These are phyloP conservation scores for Thelaira solivaga DNA, from an alignment of 2,888 invertebrate species.

Conservation along the genomic window DNA sequence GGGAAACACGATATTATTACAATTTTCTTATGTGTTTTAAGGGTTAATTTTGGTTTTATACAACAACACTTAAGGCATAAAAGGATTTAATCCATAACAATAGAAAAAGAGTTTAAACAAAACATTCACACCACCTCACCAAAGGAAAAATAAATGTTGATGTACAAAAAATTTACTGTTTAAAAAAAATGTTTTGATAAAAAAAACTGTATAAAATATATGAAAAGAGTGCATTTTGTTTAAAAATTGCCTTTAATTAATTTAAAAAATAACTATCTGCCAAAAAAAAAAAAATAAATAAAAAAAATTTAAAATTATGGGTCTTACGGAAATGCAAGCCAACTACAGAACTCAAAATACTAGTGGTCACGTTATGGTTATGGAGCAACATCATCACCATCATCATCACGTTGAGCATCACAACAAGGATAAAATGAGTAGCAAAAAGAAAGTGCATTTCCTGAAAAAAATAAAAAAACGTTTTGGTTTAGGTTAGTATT, in stretches of 20 bases:
- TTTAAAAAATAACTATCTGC: neutral
- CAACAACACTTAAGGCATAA: neutral
- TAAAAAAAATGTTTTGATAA: constrained; percentile 18
- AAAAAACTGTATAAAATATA: too few relatives aligned
- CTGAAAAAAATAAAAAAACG: constrained; percentile 92
- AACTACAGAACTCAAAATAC: constrained; percentile 71
- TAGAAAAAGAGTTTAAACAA: neutral
- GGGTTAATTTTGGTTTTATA: constrained; percentile 52
- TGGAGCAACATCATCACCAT: constrained; percentile 68
- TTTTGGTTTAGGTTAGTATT: constrained; percentile 89
- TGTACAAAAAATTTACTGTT: neutral
- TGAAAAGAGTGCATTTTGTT: too few relatives aligned
- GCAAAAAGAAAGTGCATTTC: constrained; percentile 87
- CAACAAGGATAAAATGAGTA: constrained; percentile 72
- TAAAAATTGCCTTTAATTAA: constrained; percentile 5
- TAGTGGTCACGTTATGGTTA: constrained; percentile 68
- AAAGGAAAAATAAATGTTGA: neutral
- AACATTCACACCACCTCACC: constrained; percentile 36
- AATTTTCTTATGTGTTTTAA: constrained; percentile 18
- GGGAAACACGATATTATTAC: constrained; percentile 58
- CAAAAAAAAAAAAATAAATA: constrained; percentile 8
- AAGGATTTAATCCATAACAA: constrained; percentile 25
- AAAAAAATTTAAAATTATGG: constrained; percentile 66
- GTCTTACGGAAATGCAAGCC: constrained; percentile 72
- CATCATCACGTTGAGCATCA: constrained; percentile 56